Percentiles rank a stretch among this genome's conserved stretches.
phyloP scores from a whole-genome alignment of 2,113 vertebrate species.

The Montifringilla adamsi region DNA sequence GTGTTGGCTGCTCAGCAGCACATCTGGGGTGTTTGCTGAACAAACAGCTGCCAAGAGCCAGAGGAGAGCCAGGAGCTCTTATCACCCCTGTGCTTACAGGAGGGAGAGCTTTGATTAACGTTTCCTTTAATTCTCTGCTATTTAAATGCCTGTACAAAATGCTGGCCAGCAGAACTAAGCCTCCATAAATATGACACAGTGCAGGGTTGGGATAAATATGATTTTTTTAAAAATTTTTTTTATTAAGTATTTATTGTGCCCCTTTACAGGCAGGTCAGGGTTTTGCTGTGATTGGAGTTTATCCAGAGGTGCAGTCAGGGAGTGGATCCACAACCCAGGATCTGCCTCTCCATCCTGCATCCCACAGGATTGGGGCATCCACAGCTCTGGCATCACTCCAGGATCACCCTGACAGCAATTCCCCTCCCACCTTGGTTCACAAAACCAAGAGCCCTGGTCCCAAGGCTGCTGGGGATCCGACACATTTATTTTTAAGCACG shows the following conservation, averaged over 20 bases:
- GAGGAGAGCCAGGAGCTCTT: background rate
- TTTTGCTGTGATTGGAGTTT: background rate
- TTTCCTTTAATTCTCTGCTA: slow-evolving; percentile 4
- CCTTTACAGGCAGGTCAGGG: background rate
- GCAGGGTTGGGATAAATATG: background rate
- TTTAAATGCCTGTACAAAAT: background rate
- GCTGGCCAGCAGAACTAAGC: background rate
- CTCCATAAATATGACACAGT: background rate
- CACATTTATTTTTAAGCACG: background rate
- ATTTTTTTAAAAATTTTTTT: background rate
- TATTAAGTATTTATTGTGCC: background rate
- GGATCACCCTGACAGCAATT: background rate
- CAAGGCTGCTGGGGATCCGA: background rate
- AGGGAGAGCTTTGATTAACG: background rate
- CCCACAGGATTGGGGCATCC: fast-evolving
- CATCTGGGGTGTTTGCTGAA: slow-evolving; percentile 38
- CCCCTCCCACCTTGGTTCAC: background rate
- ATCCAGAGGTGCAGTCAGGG: background rate
- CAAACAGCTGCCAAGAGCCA: slow-evolving; percentile 46
- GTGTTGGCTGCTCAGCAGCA: background rate
- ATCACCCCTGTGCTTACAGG: background rate
- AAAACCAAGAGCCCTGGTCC: background rate
- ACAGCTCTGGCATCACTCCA: background rate
- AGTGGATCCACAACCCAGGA: background rate
- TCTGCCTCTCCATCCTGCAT: background rate